Base-by-base conservation (phyloP, 2,113 vertebrate genomes). In the Prionailurus viverrinus region DNA sequence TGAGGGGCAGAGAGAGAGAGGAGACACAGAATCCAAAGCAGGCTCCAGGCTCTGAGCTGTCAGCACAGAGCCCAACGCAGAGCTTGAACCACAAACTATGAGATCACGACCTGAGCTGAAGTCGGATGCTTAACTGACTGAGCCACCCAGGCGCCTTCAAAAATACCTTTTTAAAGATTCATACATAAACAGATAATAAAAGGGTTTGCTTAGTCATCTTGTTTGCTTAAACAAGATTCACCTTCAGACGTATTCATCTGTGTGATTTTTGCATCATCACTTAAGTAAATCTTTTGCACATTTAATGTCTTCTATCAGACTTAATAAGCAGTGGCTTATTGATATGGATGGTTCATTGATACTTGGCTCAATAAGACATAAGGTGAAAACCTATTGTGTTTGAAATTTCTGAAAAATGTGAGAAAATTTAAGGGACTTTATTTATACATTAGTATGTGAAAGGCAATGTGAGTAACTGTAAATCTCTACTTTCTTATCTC, bases 401-500 rank as follows among this genome's bases (percentile, higher is more conserved):
- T 94, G 16, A 95, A 88, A 69, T 91, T 89, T 89, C 63, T 91
- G 29, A 94, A 83, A 78, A 82, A 25, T 33, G 31, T 97, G n/a
- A 83, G 89, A 58, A 81, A 94, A 80, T 19, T 1, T 81, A 86
- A 91, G 33, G 48, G 27, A 19, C 19, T 25, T 86, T 51, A 4
- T 78, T 87, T 94, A 65, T 12, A 84, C 1, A 53, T 78, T 41
- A 61, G 5, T 89, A 3, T 89, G 19, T 68, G 23, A 86, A 97
- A 94, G 27, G 58, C 85, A 84, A 16, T 36, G 31, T 91, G 31
- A 97, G 21, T 88, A 84, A 87, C 41, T 89, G 23, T 66, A 58
- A 65, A 65, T 36, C 83, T 76, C 0, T 91, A 82, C 48, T 90
- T 71, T 95, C 39, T 93, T 65, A 71, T 79, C 84, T n/a, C 18